A percentile compares a stretch with the other conserved stretches of the same genome.
Evolutionary conservation across 1,140 invertebrate species (phyloP).

Genomic region (Drosophila rufa): DNA sequence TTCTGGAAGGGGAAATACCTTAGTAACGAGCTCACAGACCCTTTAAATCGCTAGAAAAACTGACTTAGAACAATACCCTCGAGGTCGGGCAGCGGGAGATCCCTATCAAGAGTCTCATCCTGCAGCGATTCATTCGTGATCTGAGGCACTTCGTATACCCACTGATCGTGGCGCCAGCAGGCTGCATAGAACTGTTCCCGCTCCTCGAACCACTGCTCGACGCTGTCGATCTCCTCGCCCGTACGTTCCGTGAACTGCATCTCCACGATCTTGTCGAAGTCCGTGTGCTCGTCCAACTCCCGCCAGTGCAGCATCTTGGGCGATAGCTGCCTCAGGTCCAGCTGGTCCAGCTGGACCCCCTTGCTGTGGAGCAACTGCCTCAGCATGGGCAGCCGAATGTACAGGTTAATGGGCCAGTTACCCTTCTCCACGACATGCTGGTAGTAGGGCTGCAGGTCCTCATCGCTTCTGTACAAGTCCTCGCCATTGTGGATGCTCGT

Average conservation of each 20-base stretch:
- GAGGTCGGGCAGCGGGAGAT: not conserved
- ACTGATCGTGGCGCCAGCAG: slow-evolving; percentile 53
- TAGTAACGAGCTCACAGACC: not conserved
- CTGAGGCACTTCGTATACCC: slow-evolving; percentile 41
- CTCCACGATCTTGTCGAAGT: slow-evolving; percentile 55
- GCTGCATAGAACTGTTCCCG: slow-evolving; percentile 18
- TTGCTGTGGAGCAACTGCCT: slow-evolving; percentile 44
- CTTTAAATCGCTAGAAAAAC: not conserved
- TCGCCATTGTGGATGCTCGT: slow-evolving; percentile 40
- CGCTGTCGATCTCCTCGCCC: not conserved
- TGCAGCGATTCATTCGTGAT: slow-evolving; percentile 14
- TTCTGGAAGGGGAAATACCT: not conserved
- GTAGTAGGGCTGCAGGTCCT: slow-evolving; percentile 17
- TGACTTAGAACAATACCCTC: slow-evolving; percentile 6
- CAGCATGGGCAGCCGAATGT: slow-evolving; percentile 30
- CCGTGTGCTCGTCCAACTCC: slow-evolving; percentile 30
- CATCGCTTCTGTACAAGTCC: slow-evolving; percentile 17
- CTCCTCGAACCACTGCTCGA: slow-evolving; percentile 18
- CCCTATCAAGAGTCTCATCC: not conserved
- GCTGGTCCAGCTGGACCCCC: slow-evolving; percentile 30
- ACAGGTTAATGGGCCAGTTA: slow-evolving; percentile 55
- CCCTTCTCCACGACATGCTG: slow-evolving; percentile 48
- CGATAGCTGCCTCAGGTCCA: slow-evolving; percentile 43
- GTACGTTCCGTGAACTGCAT: slow-evolving; percentile 21
- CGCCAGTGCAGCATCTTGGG: slow-evolving; percentile 53